Base-by-base conservation (phyloP, 2,113 vertebrate species). In the Lepus americanus region DNA sequence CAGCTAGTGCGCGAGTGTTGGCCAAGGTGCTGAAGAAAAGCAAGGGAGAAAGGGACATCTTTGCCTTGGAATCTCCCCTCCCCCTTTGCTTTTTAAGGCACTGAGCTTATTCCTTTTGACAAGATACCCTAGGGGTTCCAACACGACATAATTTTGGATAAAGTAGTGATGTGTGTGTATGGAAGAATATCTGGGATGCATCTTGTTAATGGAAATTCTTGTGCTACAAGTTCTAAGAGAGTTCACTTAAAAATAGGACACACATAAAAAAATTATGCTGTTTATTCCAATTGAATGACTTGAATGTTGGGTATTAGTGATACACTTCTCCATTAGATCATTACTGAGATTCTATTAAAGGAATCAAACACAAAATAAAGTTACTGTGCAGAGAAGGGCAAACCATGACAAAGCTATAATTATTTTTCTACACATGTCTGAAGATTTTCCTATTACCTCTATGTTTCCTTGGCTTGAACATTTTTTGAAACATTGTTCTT, bases 11-110 rank as follows among this genome's bases (percentile, higher is more conserved):
- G 13, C 49, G 83, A 96, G 91, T 97, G 95, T 97, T 97, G 89
- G 97, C 97, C 97, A 96, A 95, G 94, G 97, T 97, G 97, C 96
- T 97, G 95, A 97, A 97, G 67, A 12, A 36, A 92, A n/a, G n/a
- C 10, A 7, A 44, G 23, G 39, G 88, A 33, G 55, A n/a, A 39
- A n/a, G 64, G 44, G 23, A 16, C 63, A 86, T 55, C 80, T 92
- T 87, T 66, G 77, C 74, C 51, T 36, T 10, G 6, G 10, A 81
- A 17, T 49, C 1, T 3, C 51, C 76, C 49, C 31, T 33, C 95
- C 53, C 69, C 55, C 20, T 11, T 13, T 22, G 49, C 51, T 83
- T 95, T 92, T 49, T 25, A 95, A 85, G 66, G 94, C 69, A 51
- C 0, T 19, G 70, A 83, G 49, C 25, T 95, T 55, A 97, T 95